A percentile compares a stretch with the other conserved stretches of the same genome.
These are phyloP conservation scores for Zosterops borbonicus DNA, from an alignment of 2,113 vertebrate genomes.

Conservation along the genomic window DNA sequence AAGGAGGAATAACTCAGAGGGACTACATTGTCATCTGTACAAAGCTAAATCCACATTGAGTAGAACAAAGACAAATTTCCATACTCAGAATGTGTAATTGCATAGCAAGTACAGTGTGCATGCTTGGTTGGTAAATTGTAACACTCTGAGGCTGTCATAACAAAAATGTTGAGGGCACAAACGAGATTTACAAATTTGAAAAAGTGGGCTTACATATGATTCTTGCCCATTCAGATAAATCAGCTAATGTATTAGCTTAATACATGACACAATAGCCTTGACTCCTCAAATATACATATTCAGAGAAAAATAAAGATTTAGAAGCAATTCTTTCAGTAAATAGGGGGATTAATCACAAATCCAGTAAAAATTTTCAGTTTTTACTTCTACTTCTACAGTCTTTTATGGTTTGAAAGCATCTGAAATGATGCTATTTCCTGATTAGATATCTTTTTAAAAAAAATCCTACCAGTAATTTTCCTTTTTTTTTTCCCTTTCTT, in stretches of 20 bases:
- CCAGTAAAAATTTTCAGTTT: not conserved
- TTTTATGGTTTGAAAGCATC: not conserved
- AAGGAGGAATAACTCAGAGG: not conserved
- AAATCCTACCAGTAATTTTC: not conserved
- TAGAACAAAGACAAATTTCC: not conserved
- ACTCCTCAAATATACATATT: not conserved
- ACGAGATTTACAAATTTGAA: not conserved
- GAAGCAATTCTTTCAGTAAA: not conserved
- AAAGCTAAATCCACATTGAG: not conserved
- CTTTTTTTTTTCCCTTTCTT: not conserved
- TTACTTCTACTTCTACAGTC: not conserved
- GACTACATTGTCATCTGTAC: not conserved
- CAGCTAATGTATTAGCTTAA: not conserved
- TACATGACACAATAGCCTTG: not conserved
- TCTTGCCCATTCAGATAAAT: constrained; percentile 1
- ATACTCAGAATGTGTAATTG: not conserved
- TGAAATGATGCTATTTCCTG: not conserved
- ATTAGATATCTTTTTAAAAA: not conserved
- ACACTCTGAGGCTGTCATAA: not conserved
- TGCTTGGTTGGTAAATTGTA: not conserved
- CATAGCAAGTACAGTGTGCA: not conserved
- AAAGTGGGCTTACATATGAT: not conserved
- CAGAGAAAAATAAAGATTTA: not conserved
- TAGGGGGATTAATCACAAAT: not conserved
- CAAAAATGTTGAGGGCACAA: not conserved